These are phyloP conservation scores for Linnaemya vulpina DNA, from an alignment of 2,888 invertebrate genomes.

Conservation along the genomic window DNA sequence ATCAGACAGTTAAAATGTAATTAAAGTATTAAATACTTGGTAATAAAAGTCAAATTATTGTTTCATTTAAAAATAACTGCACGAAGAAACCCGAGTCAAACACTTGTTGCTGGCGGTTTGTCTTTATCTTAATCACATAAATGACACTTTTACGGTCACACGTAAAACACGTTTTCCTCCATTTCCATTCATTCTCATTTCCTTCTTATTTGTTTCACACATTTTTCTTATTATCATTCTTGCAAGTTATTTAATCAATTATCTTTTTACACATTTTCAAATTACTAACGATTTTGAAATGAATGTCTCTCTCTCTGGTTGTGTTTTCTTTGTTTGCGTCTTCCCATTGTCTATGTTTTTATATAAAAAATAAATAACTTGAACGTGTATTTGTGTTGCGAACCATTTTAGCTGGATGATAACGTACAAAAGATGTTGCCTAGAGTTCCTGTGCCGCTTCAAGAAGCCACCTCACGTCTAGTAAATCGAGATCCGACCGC, in stretches of 20 bases:
- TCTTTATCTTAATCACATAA: slow-evolving; percentile 26
- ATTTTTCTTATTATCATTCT: slow-evolving; percentile 40
- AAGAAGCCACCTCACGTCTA: slow-evolving; percentile 93
- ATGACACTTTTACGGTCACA: background rate
- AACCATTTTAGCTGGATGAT: slow-evolving; percentile 88
- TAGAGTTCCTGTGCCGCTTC: slow-evolving; percentile 91
- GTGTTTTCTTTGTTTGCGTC: slow-evolving; percentile 14
- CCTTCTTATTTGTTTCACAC: background rate
- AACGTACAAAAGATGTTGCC: slow-evolving; percentile 91
- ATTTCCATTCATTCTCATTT: background rate
- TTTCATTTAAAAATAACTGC: background rate
- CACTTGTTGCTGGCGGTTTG: slow-evolving; percentile 19
- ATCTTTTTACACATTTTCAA: slow-evolving; percentile 55
- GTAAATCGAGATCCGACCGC: slow-evolving; percentile 92
- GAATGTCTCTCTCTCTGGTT: slow-evolving; percentile 38
- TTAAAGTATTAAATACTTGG: background rate
- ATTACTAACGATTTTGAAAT: slow-evolving; percentile 67
- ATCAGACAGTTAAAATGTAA: too few species aligned
- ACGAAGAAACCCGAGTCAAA: background rate
- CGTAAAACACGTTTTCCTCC: background rate
- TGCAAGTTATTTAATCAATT: slow-evolving; percentile 66
- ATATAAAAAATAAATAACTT: slow-evolving; percentile 11
- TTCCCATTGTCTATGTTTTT: slow-evolving; percentile 3
- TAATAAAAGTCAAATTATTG: background rate
- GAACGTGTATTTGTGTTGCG: background rate